Evolutionary conservation across 1,140 invertebrate genomes (phyloP), one percentile per base, ranked within the genome.

Genomic region (Dendroctonus ponderosae): DNA sequence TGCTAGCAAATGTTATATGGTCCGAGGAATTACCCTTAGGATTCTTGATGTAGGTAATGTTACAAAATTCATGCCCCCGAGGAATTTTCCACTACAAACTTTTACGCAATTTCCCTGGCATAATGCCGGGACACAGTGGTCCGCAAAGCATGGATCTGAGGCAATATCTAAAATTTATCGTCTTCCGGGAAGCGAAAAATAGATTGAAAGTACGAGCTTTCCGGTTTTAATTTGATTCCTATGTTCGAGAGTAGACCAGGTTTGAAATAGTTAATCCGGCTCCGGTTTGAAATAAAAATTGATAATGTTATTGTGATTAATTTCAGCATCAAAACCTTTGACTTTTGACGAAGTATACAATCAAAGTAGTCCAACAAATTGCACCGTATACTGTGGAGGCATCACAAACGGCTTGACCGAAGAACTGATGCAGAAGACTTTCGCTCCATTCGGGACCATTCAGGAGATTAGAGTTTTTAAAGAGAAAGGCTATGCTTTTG

Each of bases 401-500:
- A 94, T 99, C 75, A 89, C 89, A 74, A 94, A 92, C 79, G 91
- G 94, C 53, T 88, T 98, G 71, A 91, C 89, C 77, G 96, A 99
- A 77, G 96, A 99, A 69, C 81, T 98, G 68, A 94, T 99, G 85
- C 92, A 94, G 76, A 93, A 93, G 80, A 94, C 94, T 63, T 99
- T 99, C 80, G 88, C 88, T 73, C 89, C 89, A 61, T 99, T 93
- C 82, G 97, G 97, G 74, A 88, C 87, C 70, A 99, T 99, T 77
- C 90, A 96, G 80, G 97, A 99, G 81, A 91, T 99, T 71, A 86
- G 97, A 80, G 94, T 97, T 64, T 99, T 99, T 84, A 98, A 98
- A 82, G 95, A 98, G 77, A 99, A 99, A 82, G 97, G 97, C 67
- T 99, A 98, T 82, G 96, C 97, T 72, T 99, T 99, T 82, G 93